These are phyloP conservation scores for Atta colombica DNA, from an alignment of 1,140 invertebrate genomes.

Conservation along the genomic window DNA sequence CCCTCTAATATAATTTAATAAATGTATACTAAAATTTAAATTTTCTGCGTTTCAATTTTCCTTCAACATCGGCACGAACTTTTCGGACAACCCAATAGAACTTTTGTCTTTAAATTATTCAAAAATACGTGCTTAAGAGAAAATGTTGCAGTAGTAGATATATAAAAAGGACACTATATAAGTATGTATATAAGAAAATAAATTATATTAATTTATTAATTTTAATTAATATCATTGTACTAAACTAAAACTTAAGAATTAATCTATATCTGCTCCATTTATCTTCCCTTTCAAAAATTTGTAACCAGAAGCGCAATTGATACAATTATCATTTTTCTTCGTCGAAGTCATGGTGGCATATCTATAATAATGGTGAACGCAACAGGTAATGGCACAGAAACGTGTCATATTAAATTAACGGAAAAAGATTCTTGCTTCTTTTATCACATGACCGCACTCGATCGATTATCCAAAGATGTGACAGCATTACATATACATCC, in stretches of 20 bases:
- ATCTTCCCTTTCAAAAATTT: not conserved
- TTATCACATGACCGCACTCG: not conserved
- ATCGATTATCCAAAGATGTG: constrained; percentile 32
- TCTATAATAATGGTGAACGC: constrained; percentile 57
- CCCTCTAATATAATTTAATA: too few relatives aligned
- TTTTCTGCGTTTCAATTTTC: too few relatives aligned
- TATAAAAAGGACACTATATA: too few relatives aligned
- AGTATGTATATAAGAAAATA: too few relatives aligned
- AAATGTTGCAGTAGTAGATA: too few relatives aligned
- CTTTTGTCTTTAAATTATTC: too few relatives aligned
- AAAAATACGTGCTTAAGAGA: too few relatives aligned
- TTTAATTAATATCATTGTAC: not conserved
- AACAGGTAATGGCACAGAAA: constrained; percentile 48
- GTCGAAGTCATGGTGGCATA: constrained; percentile 19
- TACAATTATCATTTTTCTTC: constrained; percentile 49
- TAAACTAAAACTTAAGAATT: not conserved
- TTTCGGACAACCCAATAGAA: too few relatives aligned
- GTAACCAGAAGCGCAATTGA: not conserved
- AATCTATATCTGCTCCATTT: too few relatives aligned
- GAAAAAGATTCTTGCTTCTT: constrained; percentile 34
- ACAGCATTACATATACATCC: not conserved
- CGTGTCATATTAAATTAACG: constrained; percentile 43
- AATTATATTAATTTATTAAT: not conserved
- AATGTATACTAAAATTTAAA: too few relatives aligned
- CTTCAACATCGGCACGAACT: too few relatives aligned